Evolutionary conservation across 2,113 vertebrate genomes (phyloP), one percentile per base, ranked within the genome.

Genomic region (Percina caprodes): DNA sequence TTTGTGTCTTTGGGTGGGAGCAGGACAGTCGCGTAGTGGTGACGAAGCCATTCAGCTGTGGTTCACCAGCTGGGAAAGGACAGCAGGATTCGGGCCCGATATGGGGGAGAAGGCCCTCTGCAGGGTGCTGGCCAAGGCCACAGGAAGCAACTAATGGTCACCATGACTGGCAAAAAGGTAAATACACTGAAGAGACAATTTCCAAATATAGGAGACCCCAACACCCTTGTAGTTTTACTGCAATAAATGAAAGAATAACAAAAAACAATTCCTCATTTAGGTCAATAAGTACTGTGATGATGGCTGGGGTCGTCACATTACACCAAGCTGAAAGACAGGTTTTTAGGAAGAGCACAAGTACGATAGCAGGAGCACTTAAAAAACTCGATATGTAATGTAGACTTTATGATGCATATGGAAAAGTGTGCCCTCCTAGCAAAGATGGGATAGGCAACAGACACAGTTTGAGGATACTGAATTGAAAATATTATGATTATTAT

Each of bases 111-210:
- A 3, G 92, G 92, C 11, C 87, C 93, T 3, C 76, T 35, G 1
- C 95, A 96, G 75, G 85, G 93, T 15, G 91, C 95, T 74, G 96
- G 94, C 45, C 90, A 95, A 90, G 97, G 96, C 51, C 96, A 97
- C 89, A 95, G 96, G 87, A 96, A 97, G 91, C 97, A 99, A 84
- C 92, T 99, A 74, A 96, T 93, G 0, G 95, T 99, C 89, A 98
- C 97, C 66, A 96, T 97, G 95, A 95, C 96, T 74, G 97, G 96
- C 72, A 99, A 97, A 94, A 96, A 97, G 97, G 98, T 97, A 92
- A 95, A 94, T 42, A 24, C 61, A 16, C 46, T 30, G 13, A 15
- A 56, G 21, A 13, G 26, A 1, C 26, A 5, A 19, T 39, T 54
- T 84, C 26, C 1, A 48, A 82, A 10, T 33, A 66, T 3, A 68